Evolutionary conservation across 1,140 invertebrate genomes (phyloP), one percentile per base, ranked within the genome.

Genomic region (Ericerus pela): DNA sequence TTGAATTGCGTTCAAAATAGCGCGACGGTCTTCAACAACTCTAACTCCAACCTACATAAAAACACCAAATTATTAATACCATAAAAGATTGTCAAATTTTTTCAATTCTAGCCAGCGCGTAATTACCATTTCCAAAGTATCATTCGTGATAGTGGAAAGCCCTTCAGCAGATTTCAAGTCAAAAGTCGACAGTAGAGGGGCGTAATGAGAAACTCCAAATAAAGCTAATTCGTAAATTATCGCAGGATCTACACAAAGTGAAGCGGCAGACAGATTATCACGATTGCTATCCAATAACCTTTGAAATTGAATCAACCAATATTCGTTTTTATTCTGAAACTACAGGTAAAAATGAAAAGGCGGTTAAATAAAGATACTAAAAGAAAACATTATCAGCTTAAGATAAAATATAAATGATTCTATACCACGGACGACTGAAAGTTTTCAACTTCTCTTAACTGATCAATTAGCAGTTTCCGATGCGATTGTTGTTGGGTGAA

Each of bases 241-340:
- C 22, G 22, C 20, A 2, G 41, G 41, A 47, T 47, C 10, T 4
- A 47, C 2, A 20, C 20, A 47, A 47, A 24, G 26, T 16, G 26
- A 3, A 10, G 30, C 30, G 22, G 10, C 4, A 22, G 41, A 24
- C 26, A 47, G 20, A 24, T 14, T 47, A 47, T 24, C 26, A 47
- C 20, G 20, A 47, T 24, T 24, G 41, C 16, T 24, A 47, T 47
- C 26, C 41, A 47, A 22, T 24, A 47, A 47, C 26, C 41, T 47
- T 47, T 47, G 41, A 24, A 24, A 47, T 24, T 47, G 41, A 18
- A 47, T 47, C 41, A 47, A 47, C 41, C 41, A 47, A 22, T 47
- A 47, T 22, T 8, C 18, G 20, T 47, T 47, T 8, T 47, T 16
- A 16, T 47, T 47, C 41, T 47, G 20, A 33, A 33, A n/a, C n/a